These are phyloP conservation scores for Sciurus vulgaris DNA, from an alignment of 2,797 vertebrate species.

Conservation along the genomic window DNA sequence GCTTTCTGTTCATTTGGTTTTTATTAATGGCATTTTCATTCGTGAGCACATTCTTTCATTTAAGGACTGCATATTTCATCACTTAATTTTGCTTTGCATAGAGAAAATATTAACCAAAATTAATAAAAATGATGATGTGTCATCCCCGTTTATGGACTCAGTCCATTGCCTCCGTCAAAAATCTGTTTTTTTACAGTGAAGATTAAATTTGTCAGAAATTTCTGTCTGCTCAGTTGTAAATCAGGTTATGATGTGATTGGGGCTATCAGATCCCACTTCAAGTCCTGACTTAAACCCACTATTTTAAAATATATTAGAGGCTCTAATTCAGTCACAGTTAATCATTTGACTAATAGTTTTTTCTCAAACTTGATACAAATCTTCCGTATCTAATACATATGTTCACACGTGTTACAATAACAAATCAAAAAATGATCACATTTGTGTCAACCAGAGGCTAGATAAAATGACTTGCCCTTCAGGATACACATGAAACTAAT, in stretches of 20 bases:
- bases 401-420: neutral
- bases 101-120: slow-evolving; percentile 70
- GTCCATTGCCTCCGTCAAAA: slow-evolving; percentile 1
- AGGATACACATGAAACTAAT: neutral
- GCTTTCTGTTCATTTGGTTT: neutral
- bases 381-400: neutral
- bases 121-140: slow-evolving; percentile 59
- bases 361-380: neutral
- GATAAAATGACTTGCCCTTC: neutral
- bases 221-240: slow-evolving; percentile 47
- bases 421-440: neutral
- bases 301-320: neutral
- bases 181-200: slow-evolving; percentile 41
- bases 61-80: slow-evolving; percentile 42
- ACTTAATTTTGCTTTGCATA: slow-evolving; percentile 61
- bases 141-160: slow-evolving; percentile 41
- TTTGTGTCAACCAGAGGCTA: neutral
- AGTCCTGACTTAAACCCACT: slow-evolving; percentile 20
- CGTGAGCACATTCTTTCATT: slow-evolving; percentile 60
- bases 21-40: slow-evolving; percentile 51
- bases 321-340: neutral
- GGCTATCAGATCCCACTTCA: slow-evolving; percentile 34
- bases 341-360: slow-evolving; percentile 23
- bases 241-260: slow-evolving; percentile 15
- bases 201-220: slow-evolving; percentile 59